phyloP scores from a whole-genome alignment of 2,797 vertebrate genomes.

The Poecilia gillii region DNA sequence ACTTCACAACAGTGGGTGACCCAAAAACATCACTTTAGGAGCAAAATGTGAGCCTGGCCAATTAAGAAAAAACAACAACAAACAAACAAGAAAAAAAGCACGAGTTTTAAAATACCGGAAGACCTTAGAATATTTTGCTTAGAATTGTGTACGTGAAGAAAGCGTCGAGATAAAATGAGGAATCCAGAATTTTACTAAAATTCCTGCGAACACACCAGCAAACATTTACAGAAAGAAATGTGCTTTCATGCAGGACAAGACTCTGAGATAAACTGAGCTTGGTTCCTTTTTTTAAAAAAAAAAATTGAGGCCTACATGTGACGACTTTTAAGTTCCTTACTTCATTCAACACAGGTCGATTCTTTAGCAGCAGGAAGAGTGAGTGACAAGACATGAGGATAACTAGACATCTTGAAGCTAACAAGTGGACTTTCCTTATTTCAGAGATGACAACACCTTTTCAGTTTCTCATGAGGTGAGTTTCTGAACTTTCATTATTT shows the following conservation, averaged over 20 bases:
- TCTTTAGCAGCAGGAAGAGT: background rate
- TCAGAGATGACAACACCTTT: no score
- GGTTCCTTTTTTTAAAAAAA: background rate
- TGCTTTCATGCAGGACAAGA: background rate
- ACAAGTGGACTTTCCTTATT: no score
- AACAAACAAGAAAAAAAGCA: background rate
- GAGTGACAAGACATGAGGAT: background rate
- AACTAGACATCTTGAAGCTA: no score
- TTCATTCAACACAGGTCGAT: background rate
- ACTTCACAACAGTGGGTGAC: background rate
- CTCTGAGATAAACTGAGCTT: background rate
- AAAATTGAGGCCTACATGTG: background rate
- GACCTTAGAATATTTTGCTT: background rate
- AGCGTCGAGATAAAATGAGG: background rate
- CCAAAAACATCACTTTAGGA: background rate
- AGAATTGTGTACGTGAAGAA: background rate
- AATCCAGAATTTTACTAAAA: background rate
- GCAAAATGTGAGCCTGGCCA: background rate
- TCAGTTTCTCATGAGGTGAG: no score
- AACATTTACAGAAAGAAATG: background rate
- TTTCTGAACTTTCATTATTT: no score
- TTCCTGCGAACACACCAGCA: background rate
- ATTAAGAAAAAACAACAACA: no score
- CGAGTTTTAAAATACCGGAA: background rate
- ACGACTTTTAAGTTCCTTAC: background rate